Evolutionary conservation across 64 coral and sea anemone genomes (phyloP).

Genomic region (Porites lutea): DNA sequence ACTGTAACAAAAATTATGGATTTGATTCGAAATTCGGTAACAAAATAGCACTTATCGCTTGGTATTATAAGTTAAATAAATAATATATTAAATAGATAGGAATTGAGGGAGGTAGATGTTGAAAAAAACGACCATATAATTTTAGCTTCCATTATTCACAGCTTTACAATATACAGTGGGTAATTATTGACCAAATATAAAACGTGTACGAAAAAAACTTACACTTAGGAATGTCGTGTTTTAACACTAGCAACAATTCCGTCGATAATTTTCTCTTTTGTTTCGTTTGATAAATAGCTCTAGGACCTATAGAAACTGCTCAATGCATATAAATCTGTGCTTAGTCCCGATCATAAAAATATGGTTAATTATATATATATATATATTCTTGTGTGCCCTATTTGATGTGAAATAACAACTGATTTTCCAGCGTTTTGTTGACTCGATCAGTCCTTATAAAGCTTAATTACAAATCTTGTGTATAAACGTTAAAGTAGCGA

Average conservation of each 20-base stretch:
- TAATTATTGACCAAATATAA: slow-evolving; percentile 95
- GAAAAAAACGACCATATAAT: slow-evolving; percentile 71
- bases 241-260: slow-evolving; percentile 85
- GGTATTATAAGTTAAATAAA: slow-evolving; percentile 99
- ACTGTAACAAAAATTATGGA: slow-evolving; percentile 93
- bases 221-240: slow-evolving; percentile 85
- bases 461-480: slow-evolving; percentile 69
- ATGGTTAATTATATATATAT: slow-evolving; percentile 82
- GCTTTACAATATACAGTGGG: slow-evolving; percentile 95
- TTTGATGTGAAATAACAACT: slow-evolving; percentile 68
- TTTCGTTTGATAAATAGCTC: slow-evolving; percentile 98
- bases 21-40: slow-evolving; percentile 84
- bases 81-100: slow-evolving; percentile 99
- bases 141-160: slow-evolving; percentile 94
- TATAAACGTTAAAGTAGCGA: slow-evolving; percentile 68
- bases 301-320: slow-evolving; percentile 90
- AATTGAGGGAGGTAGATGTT: slow-evolving; percentile 57
- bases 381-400: slow-evolving; percentile 75
- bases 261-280: slow-evolving; percentile 84
- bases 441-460: slow-evolving; percentile 40
- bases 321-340: slow-evolving; percentile 86
- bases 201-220: slow-evolving; percentile 96
- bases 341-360: slow-evolving; percentile 97
- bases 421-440: slow-evolving; percentile 61
- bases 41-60: slow-evolving; percentile 97